These are phyloP conservation scores for Lasiurus cinereus DNA, from an alignment of 2,113 vertebrate genomes.

Conservation along the genomic window DNA sequence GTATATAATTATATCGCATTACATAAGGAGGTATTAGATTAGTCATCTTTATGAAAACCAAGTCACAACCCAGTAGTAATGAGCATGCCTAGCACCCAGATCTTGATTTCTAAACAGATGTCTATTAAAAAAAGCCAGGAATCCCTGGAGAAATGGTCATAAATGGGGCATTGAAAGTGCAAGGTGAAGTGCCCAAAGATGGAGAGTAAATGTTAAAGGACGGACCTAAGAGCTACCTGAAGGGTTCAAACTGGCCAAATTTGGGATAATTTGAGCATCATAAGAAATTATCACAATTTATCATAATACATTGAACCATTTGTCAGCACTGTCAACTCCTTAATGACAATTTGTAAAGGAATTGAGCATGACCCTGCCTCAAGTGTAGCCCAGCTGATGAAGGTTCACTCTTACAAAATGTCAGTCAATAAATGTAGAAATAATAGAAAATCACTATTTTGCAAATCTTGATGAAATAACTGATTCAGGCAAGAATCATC, in stretches of 20 bases:
- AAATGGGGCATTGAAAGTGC: background rate
- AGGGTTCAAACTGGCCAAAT: background rate
- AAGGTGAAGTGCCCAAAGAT: background rate
- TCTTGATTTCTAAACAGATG: constrained; percentile 28
- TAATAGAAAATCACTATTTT: constrained; percentile 14
- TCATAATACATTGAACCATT: background rate
- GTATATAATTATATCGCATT: background rate
- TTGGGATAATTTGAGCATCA: background rate
- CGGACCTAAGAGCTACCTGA: background rate
- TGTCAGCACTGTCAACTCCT: background rate
- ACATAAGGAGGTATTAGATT: background rate
- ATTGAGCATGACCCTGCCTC: background rate
- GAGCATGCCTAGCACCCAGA: background rate
- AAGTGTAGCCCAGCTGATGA: background rate
- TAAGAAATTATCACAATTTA: background rate
- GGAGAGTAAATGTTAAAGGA: background rate
- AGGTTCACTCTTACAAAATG: background rate
- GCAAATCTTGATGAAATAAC: background rate
- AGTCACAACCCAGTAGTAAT: background rate
- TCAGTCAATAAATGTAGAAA: background rate
- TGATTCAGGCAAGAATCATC: background rate
- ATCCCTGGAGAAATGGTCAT: background rate
- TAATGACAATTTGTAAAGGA: background rate
- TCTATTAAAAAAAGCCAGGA: background rate
- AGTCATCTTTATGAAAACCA: background rate